These are phyloP conservation scores for Chunga burmeisteri DNA, from an alignment of 2,113 vertebrate genomes.

Conservation along the genomic window DNA sequence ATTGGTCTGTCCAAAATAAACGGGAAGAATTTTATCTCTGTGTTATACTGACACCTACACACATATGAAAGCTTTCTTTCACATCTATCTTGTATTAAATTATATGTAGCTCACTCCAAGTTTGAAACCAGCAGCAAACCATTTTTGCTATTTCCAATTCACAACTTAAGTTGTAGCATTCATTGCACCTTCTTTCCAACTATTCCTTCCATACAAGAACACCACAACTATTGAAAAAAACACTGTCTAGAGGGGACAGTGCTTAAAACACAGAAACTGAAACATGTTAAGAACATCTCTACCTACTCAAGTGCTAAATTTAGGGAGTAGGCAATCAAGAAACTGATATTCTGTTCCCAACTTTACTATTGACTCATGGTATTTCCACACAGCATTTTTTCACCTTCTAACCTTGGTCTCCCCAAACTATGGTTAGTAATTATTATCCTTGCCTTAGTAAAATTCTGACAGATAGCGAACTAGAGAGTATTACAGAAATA, in stretches of 20 bases:
- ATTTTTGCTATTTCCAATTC: background rate
- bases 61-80: background rate
- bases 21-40: background rate
- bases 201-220: background rate
- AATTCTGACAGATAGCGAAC: background rate
- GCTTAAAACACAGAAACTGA: background rate
- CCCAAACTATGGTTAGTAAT: background rate
- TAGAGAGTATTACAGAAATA: background rate
- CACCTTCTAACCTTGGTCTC: background rate
- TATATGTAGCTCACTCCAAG: background rate
- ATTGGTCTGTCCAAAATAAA: conserved; percentile 79
- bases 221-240: background rate
- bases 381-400: background rate
- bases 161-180: background rate
- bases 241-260: background rate
- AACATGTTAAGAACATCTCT: background rate
- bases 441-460: background rate
- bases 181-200: background rate
- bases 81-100: background rate
- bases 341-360: background rate
- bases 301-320: background rate
- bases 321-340: background rate
- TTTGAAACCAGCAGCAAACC: background rate
- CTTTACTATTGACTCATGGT: background rate
- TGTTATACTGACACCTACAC: background rate